phyloP scores from a whole-genome alignment of 1,140 invertebrate genomes.

The Chelonus insularis region DNA sequence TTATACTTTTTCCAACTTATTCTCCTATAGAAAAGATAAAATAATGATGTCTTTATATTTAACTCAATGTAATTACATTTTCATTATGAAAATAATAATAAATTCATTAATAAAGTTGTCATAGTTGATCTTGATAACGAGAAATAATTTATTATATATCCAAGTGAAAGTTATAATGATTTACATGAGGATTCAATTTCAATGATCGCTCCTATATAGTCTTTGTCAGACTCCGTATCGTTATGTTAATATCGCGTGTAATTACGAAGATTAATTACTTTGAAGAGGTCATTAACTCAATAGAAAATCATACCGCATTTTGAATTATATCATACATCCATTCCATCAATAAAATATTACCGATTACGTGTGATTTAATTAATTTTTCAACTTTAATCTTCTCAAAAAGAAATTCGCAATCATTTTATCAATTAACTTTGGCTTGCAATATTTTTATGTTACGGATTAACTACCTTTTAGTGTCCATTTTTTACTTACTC shows the following conservation, averaged over 20 bases:
- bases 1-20: too few relatives aligned
- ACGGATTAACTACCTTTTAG: too few relatives aligned
- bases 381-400: too few relatives aligned
- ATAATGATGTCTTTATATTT: not conserved
- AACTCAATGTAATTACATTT: slow-evolving; percentile 13
- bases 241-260: slow-evolving; percentile 33
- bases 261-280: slow-evolving; percentile 33
- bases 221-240: slow-evolving; percentile 27
- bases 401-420: too few relatives aligned
- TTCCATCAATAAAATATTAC: too few relatives aligned
- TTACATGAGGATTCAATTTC: slow-evolving; percentile 29
- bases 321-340: too few relatives aligned
- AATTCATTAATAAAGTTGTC: slow-evolving; percentile 14
- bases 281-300: slow-evolving; percentile 30
- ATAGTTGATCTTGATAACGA: slow-evolving; percentile 19
- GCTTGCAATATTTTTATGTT: too few relatives aligned
- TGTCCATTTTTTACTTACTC: too few relatives aligned
- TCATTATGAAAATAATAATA: slow-evolving; percentile 10
- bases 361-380: too few relatives aligned
- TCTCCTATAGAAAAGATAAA: too few relatives aligned
- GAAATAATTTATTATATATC: slow-evolving; percentile 25
- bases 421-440: too few relatives aligned
- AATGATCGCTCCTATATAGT: slow-evolving; percentile 3
- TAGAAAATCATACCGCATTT: slow-evolving; percentile 6
- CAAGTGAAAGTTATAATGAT: slow-evolving; percentile 21